Conservation (phyloP, 2,888 invertebrate genomes). For the Cepaea hortensis region DNA sequence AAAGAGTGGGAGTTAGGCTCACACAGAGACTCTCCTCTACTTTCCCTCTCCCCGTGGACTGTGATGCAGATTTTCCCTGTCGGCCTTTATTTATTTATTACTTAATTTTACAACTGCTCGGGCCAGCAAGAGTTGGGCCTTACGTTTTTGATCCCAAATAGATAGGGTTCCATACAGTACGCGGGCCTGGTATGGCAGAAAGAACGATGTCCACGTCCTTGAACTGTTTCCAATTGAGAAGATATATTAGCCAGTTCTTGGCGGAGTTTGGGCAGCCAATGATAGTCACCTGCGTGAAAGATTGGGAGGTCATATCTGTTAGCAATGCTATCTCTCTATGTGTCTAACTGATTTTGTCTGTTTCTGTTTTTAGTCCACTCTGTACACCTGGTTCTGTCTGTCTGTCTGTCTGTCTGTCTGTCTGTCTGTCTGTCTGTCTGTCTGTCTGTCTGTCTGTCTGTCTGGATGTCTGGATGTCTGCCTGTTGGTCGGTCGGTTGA, state of each 20-base stretch:
- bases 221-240: slow-evolving; percentile 38
- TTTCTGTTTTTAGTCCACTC: background rate
- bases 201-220: slow-evolving; percentile 40
- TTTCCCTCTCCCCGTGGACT: too few species aligned
- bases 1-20: too few species aligned
- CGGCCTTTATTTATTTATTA: too few species aligned
- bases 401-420: background rate
- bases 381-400: too few species aligned
- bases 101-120: too few species aligned
- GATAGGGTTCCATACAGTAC: slow-evolving; percentile 41
- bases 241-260: slow-evolving; percentile 17
- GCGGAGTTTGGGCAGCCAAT: slow-evolving; percentile 42
- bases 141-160: slow-evolving; percentile 42
- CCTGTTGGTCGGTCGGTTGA: too few species aligned
- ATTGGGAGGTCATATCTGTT: background rate
- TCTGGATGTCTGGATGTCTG: background rate
- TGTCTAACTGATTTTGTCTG: background rate
- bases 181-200: slow-evolving; percentile 31
- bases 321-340: background rate
- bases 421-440: background rate
- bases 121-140: background rate
- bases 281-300: slow-evolving; percentile 29
- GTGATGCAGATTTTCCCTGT: too few species aligned
- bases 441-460: background rate
- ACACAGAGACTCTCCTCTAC: too few species aligned